Base-by-base conservation (phyloP, 2,888 invertebrate species). In the Drosophila aldrichi region DNA sequence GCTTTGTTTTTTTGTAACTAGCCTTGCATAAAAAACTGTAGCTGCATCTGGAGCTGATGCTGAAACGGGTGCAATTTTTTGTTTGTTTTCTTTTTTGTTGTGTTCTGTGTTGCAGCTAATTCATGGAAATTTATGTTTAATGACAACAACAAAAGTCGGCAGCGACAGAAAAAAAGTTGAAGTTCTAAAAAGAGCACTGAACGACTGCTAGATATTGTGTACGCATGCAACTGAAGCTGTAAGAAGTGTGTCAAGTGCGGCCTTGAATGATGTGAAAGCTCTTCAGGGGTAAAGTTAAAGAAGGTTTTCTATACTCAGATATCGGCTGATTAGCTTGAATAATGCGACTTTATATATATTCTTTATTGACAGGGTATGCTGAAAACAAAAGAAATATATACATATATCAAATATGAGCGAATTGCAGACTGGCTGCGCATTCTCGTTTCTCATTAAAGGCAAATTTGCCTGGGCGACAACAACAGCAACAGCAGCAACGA, bases 121-220 rank as follows among this genome's bases (percentile, higher is more conserved):
- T 78, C 79, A 68, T 64, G 63, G 82, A 80, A 80, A 82, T 82
- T 77, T 51, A 69, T 81, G 81, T 68, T 70, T 74, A 61, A 77
- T 77, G 68, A 57, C 62, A 49, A 69, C 48, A 56, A 62, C 68
- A 69, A 59, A 51, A 49, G 29, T 12, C 48, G 18, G 32, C 29
- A 49, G 48, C 48, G 55, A 51, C 32, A 14, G n/a, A n/a, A 51
- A 20, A 20, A 32, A 12, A 34, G 34, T 34, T 14, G 14, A 20
- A 9, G 51, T 51, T 16, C 20, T 2, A 8, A 34, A 20, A 34
- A 16, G 34, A 20, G 51, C 34, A 34, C 4, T 34, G 51, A 34
- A 20, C 34, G 34, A 34, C 51, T 20, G 9, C 14, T 4, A 34
- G 32, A 34, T 51, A 20, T 20, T 12, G 12, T 51, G 34, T 49